phyloP scores from a whole-genome alignment of 2,113 vertebrate genomes.

The Vidua chalybeata region DNA sequence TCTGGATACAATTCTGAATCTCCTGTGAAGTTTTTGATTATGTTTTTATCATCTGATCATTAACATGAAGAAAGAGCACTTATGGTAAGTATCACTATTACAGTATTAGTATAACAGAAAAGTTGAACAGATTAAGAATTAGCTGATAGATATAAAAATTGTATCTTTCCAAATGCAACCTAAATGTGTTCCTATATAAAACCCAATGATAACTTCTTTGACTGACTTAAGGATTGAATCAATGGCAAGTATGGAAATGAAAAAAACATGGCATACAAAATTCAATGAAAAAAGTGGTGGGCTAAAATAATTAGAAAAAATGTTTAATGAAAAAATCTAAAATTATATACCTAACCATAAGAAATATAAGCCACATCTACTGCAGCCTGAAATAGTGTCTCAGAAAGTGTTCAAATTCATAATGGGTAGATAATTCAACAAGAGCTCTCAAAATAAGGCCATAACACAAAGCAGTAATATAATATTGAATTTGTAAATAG shows the following conservation, averaged over 20 bases:
- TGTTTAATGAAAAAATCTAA: background rate
- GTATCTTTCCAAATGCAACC: background rate
- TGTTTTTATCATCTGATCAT: background rate
- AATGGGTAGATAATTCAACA: background rate
- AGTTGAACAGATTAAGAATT: background rate
- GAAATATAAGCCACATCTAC: background rate
- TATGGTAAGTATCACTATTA: background rate
- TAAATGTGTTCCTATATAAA: background rate
- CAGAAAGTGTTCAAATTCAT: background rate
- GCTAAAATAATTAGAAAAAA: background rate
- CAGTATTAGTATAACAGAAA: background rate
- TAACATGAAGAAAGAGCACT: rapidly evolving
- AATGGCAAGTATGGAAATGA: background rate
- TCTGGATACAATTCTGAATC: background rate
- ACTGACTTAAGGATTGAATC: background rate
- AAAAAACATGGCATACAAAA: background rate
- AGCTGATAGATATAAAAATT: background rate
- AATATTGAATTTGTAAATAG: background rate
- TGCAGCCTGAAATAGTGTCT: background rate
- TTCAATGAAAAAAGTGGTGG: background rate
- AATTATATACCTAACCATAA: background rate
- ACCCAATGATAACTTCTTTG: background rate
- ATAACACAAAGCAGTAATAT: background rate
- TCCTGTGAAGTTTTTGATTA: background rate
- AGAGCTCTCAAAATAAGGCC: background rate